Evolutionary conservation across 2,113 vertebrate genomes (phyloP), one percentile per base, ranked within the genome.

Genomic region (Scolopax mira): DNA sequence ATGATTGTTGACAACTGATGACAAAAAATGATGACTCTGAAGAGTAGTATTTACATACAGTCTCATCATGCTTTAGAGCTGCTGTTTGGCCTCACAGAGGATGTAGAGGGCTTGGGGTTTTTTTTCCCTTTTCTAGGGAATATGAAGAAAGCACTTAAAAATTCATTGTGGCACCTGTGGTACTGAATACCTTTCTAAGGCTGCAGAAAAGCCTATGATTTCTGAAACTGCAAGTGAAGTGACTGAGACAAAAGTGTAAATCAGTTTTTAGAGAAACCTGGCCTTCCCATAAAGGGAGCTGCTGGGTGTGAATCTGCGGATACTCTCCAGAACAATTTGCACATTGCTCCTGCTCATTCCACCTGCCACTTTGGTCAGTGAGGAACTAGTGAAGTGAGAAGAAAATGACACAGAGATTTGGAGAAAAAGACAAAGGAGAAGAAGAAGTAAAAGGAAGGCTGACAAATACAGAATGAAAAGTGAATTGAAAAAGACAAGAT

Each of bases 401-500:
- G 83, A 87, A 94, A 95, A 95, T 88, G 52, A 69, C 74, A 79
- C 30, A 73, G 24, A 62, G 75, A 65, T 85, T 54, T 89, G 37
- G 67, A 91, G 65, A 67, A 79, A 83, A 79, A 77, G 60, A 88
- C 54, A 65, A 52, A 66, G 23, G 33, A 46, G 41, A 74, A 81
- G 44, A 54, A 90, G 85, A 90, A 64, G 44, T 61, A 28, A 90
- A 94, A 88, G 46, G 35, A 84, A 80, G 90, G 69, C 54, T 77
- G 84, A 87, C 58, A 93, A 90, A 92, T 92, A 39, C n/a, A 61
- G 77, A 88, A 84, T 83, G 89, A 86, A 88, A 93, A 92, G 72
- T 87, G 54, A 94, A 94, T 93, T 90, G 73, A 82, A 85, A 94
- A 89, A 74, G 79, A 89, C 58, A 90, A 64, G 84, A 93, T 90